Percentiles rank a stretch among this genome's conserved stretches.
These are phyloP conservation scores for Nesidiocoris tenuis DNA, from an alignment of 2,888 invertebrate genomes.

Conservation along the genomic window DNA sequence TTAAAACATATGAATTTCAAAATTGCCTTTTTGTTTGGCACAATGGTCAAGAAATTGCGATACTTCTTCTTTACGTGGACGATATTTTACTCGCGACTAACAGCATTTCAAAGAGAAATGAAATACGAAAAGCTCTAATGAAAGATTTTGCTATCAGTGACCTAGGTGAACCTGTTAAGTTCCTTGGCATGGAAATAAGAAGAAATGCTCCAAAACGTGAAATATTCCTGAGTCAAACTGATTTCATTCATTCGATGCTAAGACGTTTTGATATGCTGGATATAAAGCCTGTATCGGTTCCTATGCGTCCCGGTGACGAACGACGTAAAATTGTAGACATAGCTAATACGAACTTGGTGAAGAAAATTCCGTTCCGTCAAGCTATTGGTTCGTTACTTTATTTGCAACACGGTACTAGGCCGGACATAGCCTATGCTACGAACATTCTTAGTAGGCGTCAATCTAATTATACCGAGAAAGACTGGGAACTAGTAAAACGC, in stretches of 20 bases:
- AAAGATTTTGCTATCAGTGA: neutral
- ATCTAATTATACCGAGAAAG: neutral
- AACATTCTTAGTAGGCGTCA: constrained; percentile 8
- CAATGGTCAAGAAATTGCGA: neutral
- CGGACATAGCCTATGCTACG: constrained; percentile 20
- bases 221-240: neutral
- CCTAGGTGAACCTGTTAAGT: constrained; percentile 6
- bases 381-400: constrained; percentile 18
- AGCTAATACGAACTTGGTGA: neutral
- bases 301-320: neutral
- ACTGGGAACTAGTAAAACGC: neutral
- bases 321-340: neutral
- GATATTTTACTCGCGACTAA: constrained; percentile 1
- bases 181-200: constrained; percentile 10
- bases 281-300: neutral
- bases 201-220: neutral
- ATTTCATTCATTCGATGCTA: neutral
- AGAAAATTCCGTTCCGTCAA: constrained; percentile 5
- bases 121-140: neutral
- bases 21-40: neutral
- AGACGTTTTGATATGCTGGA: neutral
- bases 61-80: constrained; percentile 10
- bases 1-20: constrained; percentile 4
- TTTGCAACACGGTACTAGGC: constrained; percentile 16
- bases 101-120: neutral